phyloP scores from a whole-genome alignment of 2,113 vertebrate genomes.

The Monopterus albus region DNA sequence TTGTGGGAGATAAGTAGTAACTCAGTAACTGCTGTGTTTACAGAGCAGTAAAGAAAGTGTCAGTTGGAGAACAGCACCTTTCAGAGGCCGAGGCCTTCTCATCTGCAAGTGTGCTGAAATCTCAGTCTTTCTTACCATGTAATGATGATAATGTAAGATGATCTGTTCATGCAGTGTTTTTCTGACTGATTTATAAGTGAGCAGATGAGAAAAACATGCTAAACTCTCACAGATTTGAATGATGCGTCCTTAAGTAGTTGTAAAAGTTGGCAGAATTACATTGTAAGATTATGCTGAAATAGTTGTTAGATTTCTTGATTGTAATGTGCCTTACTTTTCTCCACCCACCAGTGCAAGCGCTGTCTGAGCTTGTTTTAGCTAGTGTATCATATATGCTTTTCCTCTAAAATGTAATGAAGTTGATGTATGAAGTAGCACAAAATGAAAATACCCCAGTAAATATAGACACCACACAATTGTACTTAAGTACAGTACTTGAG shows the following conservation, averaged over 20 bases:
- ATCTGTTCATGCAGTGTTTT: background rate
- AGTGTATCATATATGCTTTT: too few relatives aligned
- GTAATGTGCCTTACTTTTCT: background rate
- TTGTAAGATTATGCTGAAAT: too few relatives aligned
- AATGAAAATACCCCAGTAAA: too few relatives aligned
- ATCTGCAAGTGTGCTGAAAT: background rate
- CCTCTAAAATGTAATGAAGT: too few relatives aligned
- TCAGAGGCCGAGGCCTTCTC: constrained; percentile 28
- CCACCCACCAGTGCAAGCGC: background rate
- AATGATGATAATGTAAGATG: background rate
- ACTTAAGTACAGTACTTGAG: too few relatives aligned
- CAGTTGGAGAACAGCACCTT: constrained; percentile 23
- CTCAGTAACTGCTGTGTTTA: constrained; percentile 71
- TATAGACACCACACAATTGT: too few relatives aligned
- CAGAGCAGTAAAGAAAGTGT: constrained; percentile 52
- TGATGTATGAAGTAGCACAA: too few relatives aligned
- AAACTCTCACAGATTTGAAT: background rate
- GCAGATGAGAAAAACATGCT: background rate
- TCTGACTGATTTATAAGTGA: background rate
- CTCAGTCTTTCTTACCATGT: background rate
- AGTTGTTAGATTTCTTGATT: background rate
- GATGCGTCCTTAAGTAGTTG: background rate
- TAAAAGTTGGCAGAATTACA: background rate
- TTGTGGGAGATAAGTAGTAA: constrained; percentile 68
- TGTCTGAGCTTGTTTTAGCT: too few relatives aligned